A percentile compares a stretch with the other conserved stretches of the same genome.
Conservation (phyloP, 2,888 invertebrate genomes). For the Apantesis nais region DNA sequence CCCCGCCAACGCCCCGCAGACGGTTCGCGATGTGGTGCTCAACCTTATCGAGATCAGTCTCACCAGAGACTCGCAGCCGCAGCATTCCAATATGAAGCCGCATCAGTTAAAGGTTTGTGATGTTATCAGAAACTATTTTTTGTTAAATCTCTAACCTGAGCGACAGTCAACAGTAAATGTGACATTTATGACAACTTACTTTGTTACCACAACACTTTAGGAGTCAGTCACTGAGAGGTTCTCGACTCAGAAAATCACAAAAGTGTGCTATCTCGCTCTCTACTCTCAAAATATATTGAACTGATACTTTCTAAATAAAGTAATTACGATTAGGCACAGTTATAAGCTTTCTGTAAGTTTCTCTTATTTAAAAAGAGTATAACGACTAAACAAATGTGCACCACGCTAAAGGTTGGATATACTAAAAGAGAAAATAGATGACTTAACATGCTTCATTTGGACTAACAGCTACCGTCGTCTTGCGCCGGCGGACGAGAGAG, state of each 20-base stretch:
- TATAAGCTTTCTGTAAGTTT: too few species aligned
- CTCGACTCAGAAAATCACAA: too few species aligned
- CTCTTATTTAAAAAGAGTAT: too few species aligned
- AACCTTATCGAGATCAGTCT: conserved; percentile 94
- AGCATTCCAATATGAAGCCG: conserved; percentile 65
- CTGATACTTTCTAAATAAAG: too few species aligned
- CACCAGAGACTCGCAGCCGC: conserved; percentile 87
- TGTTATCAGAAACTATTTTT: not conserved
- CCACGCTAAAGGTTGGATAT: not conserved
- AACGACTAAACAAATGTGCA: too few species aligned
- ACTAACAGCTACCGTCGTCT: conserved; percentile 57
- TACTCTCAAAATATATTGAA: not conserved
- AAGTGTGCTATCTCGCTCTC: not conserved
- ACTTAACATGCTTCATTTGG: not conserved
- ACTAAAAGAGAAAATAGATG: too few species aligned
- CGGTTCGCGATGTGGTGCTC: conserved; percentile 93
- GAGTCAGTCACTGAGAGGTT: too few species aligned
- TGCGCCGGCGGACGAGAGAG: conserved; percentile 69
- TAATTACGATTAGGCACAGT: too few species aligned
- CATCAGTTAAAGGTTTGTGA: conserved; percentile 61
- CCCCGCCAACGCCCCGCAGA: conserved; percentile 83
- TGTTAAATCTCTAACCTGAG: too few species aligned
- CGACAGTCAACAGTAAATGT: too few species aligned
- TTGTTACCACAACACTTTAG: too few species aligned
- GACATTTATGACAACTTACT: too few species aligned